Percentiles rank a stretch among this genome's conserved stretches.
Conservation (phyloP, 2,888 invertebrate genomes). For the Chloroclysta siterata region DNA sequence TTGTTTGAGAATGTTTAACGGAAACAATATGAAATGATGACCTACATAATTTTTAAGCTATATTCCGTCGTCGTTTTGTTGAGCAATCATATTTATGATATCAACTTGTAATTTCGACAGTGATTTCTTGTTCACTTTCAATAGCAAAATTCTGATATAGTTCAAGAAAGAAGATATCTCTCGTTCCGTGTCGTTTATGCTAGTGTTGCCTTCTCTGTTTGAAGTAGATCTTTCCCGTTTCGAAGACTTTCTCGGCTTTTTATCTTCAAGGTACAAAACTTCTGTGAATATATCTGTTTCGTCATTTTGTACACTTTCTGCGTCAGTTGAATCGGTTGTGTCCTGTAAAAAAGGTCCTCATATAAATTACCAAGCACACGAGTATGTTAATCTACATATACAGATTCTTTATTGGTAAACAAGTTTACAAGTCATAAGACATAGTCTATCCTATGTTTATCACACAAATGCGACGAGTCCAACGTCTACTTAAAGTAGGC, state of each 20-base stretch:
- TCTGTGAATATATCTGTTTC: background rate
- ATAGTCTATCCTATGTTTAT: too few relatives aligned
- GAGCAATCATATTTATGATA: background rate
- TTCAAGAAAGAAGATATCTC: background rate
- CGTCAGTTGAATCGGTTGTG: background rate
- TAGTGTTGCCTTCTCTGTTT: background rate
- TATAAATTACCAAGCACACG: too few relatives aligned
- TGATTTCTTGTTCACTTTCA: background rate
- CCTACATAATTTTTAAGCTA: background rate
- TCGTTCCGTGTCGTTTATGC: background rate
- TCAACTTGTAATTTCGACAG: background rate
- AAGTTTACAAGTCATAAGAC: too few relatives aligned
- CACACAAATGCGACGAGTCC: too few relatives aligned
- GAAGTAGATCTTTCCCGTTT: background rate
- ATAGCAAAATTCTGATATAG: background rate
- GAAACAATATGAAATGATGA: too few relatives aligned
- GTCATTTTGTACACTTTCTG: background rate
- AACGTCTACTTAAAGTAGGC: too few relatives aligned
- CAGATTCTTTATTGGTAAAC: too few relatives aligned
- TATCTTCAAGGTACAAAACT: background rate
- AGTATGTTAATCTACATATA: too few relatives aligned
- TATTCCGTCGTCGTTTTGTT: background rate
- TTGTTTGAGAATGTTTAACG: too few relatives aligned
- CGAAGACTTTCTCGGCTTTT: background rate
- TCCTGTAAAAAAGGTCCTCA: background rate